Conservation (phyloP, 2,888 invertebrate species). For the Druceiella hillmani region DNA sequence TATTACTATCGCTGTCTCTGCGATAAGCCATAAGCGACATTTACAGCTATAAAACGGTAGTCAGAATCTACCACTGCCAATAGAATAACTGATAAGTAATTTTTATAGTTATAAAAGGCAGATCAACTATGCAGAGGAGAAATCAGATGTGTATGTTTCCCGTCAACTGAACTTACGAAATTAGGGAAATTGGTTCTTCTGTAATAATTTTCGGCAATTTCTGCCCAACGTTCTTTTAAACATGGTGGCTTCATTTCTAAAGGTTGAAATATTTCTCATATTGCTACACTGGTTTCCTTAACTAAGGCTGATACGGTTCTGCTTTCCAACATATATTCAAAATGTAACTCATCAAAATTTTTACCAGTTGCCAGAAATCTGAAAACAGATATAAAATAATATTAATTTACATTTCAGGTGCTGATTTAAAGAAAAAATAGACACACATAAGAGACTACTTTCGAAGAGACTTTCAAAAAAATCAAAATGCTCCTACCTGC, state of each 20-base stretch:
- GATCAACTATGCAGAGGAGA: constrained; percentile 14
- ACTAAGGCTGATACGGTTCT: too few relatives aligned
- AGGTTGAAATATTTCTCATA: constrained; percentile 9
- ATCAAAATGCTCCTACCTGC: too few relatives aligned
- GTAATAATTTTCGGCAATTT: constrained; percentile 18
- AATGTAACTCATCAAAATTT: too few relatives aligned
- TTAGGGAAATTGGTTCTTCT: constrained; percentile 12
- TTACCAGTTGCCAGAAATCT: too few relatives aligned
- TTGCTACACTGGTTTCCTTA: too few relatives aligned
- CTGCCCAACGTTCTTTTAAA: constrained; percentile 17
- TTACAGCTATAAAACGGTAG: constrained; percentile 17
- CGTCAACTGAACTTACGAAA: constrained; percentile 14
- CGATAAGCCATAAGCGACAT: constrained; percentile 19
- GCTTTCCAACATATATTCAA: too few relatives aligned
- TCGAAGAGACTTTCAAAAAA: too few relatives aligned
- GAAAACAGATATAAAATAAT: too few relatives aligned
- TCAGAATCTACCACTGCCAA: constrained; percentile 18
- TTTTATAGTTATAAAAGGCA: constrained; percentile 16
- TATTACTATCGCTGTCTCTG: constrained; percentile 19
- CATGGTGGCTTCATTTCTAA: constrained; percentile 18
- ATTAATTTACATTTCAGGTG: too few relatives aligned
- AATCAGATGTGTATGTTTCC: constrained; percentile 16
- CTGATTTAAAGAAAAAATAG: too few relatives aligned
- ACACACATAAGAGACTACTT: too few relatives aligned
- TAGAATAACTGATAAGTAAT: constrained; percentile 12